Conservation (phyloP, 1,140 invertebrate genomes). For the Penaeus japonicus region DNA sequence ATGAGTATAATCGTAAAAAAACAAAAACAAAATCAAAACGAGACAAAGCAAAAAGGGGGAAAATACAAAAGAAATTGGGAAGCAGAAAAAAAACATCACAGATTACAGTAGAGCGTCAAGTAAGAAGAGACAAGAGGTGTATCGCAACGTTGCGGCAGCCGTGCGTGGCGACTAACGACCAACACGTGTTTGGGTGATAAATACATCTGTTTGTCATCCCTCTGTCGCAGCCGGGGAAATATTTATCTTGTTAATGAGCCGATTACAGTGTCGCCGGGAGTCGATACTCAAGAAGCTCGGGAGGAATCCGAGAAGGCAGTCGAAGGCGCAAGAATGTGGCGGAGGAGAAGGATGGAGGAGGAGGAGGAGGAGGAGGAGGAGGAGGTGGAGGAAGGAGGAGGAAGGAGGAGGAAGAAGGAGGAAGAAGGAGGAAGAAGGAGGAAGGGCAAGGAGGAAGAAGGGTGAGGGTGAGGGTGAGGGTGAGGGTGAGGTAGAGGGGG, state of each 20-base stretch:
- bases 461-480: background rate
- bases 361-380: background rate
- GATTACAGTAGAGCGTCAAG: background rate
- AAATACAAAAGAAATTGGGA: too few species aligned
- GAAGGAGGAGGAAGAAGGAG: too few species aligned
- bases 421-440: background rate
- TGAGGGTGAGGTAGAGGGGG: background rate
- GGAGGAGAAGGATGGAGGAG: background rate
- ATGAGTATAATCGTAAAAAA: background rate
- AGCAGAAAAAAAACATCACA: background rate
- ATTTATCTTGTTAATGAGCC: conserved; percentile 47
- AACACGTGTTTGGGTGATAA: conserved; percentile 43
- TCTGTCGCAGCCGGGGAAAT: conserved; percentile 43
- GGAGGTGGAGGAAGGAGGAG: background rate
- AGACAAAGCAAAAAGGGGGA: background rate
- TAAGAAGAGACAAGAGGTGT: background rate
- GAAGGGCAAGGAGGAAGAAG: background rate
- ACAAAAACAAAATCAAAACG: background rate
- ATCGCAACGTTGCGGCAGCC: background rate
- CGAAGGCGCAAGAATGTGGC: too few species aligned
- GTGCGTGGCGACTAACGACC: conserved; percentile 32
- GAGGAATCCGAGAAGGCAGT: too few species aligned
- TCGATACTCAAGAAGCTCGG: too few species aligned
- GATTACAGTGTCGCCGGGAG: conserved; percentile 14
- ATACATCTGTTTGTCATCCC: conserved; percentile 45